A percentile compares a stretch with the other conserved stretches of the same genome.
phyloP scores from a whole-genome alignment of 2,113 vertebrate species.

The Phodopus roborovskii region DNA sequence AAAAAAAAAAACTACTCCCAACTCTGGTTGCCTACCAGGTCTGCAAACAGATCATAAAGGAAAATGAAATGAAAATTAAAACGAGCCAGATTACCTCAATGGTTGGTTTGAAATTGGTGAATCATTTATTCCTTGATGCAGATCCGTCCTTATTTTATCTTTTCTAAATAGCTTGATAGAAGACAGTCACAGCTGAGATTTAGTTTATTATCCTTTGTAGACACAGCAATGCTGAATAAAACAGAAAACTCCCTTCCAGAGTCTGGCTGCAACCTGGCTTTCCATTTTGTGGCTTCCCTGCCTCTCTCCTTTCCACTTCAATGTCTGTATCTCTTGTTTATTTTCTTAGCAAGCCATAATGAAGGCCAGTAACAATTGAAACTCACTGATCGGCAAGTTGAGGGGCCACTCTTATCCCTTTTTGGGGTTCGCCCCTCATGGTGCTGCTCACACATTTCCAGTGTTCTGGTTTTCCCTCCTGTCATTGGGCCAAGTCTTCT shows the following conservation, averaged over 20 bases:
- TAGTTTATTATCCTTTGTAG: background rate
- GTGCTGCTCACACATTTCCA: background rate
- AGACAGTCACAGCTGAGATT: constrained; percentile 22
- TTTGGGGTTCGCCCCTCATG: background rate
- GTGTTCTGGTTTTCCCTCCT: background rate
- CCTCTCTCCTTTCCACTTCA: background rate
- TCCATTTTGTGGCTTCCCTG: constrained; percentile 21
- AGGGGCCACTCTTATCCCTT: background rate
- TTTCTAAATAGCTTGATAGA: constrained; percentile 65
- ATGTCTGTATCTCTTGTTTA: background rate
- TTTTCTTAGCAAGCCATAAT: background rate
- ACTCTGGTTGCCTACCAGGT: background rate
- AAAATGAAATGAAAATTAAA: constrained; percentile 17
- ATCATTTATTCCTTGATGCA: constrained; percentile 3
- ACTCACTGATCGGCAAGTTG: background rate
- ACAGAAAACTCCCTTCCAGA: background rate
- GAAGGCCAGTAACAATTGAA: background rate
- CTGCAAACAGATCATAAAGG: constrained; percentile 42
- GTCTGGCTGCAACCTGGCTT: background rate
- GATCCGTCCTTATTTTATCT: constrained; percentile 40
- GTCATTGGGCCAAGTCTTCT: background rate
- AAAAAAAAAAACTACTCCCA: background rate
- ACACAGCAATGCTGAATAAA: background rate
- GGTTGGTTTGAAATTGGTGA: constrained; percentile 4
- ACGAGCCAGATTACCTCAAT: background rate